These are phyloP conservation scores for Pelobates cultripes DNA, from an alignment of 2,797 vertebrate species.

Conservation along the genomic window DNA sequence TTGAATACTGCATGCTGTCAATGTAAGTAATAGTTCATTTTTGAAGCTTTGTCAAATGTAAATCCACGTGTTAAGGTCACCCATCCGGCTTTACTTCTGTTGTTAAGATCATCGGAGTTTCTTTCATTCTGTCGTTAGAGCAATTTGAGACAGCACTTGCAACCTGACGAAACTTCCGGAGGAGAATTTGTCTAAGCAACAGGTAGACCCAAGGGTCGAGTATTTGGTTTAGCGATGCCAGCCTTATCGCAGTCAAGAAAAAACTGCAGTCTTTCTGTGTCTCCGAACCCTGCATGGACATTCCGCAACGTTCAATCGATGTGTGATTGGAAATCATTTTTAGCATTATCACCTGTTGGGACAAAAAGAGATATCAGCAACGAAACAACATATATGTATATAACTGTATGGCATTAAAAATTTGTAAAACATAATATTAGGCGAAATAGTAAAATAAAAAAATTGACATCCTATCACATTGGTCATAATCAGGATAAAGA, in stretches of 20 bases:
- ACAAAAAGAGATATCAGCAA: slow-evolving; percentile 26
- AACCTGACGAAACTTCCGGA: slow-evolving; percentile 88
- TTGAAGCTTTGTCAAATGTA: neutral
- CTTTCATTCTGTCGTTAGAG: slow-evolving; percentile 76
- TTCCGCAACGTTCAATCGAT: slow-evolving; percentile 81
- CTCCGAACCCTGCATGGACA: slow-evolving; percentile 53
- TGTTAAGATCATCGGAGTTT: slow-evolving; percentile 65
- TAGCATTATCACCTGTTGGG: slow-evolving; percentile 85
- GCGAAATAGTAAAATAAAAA: no score
- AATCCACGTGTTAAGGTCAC: slow-evolving; percentile 52
- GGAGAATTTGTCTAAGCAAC: slow-evolving; percentile 90
- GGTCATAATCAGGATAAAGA: no score
- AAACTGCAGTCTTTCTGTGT: slow-evolving; percentile 80
- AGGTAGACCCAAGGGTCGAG: slow-evolving; percentile 98
- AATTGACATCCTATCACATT: no score
- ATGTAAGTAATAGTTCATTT: neutral
- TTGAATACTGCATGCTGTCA: neutral
- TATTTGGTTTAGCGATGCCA: slow-evolving; percentile 97
- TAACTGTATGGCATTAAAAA: no score
- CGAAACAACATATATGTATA: no score
- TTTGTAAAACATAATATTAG: no score
- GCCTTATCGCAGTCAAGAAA: slow-evolving; percentile 86
- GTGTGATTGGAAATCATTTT: slow-evolving; percentile 83
- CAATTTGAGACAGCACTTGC: slow-evolving; percentile 88
- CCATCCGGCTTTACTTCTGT: slow-evolving; percentile 62